These are phyloP conservation scores for Arbacia lixula DNA, from an alignment of 53 echinoderm and acorn worm genomes.

Conservation along the genomic window DNA sequence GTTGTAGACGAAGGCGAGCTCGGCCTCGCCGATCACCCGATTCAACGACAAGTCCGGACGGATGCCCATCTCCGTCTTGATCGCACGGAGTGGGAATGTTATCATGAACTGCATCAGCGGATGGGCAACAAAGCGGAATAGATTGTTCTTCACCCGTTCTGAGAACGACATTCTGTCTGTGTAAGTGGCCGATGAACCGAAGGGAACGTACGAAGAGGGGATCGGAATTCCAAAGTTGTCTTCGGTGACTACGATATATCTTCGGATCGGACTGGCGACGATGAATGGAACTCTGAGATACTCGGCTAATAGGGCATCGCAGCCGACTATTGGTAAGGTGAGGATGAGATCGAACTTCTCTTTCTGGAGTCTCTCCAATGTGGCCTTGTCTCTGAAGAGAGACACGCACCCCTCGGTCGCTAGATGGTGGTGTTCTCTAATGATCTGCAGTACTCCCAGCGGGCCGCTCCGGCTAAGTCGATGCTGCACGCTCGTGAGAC, in stretches of 20 bases:
- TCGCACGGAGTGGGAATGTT: neutral
- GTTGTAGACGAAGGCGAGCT: conserved; percentile 60
- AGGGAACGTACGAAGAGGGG: conserved; percentile 75
- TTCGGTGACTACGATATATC: conserved; percentile 40
- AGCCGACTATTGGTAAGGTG: conserved; percentile 59
- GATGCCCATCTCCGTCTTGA: conserved; percentile 39
- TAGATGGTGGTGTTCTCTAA: neutral
- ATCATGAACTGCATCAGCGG: neutral
- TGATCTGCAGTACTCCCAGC: neutral
- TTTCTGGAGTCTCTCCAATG: conserved; percentile 38
- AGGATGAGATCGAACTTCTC: conserved; percentile 72
- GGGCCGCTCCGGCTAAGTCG: neutral
- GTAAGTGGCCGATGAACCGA: conserved; percentile 27
- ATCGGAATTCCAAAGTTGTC: conserved; percentile 67
- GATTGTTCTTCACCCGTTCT: conserved; percentile 50
- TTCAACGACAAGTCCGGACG: conserved; percentile 38
- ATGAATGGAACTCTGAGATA: conserved; percentile 61
- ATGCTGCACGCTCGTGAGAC: neutral
- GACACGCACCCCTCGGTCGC: conserved; percentile 13
- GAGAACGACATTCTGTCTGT: conserved; percentile 72
- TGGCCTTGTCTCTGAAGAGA: conserved; percentile 45
- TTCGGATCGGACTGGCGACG: conserved; percentile 59
- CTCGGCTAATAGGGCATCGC: conserved; percentile 71
- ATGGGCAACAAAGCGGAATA: conserved; percentile 10
- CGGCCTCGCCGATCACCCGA: conserved; percentile 46